Conservation (phyloP, 1,140 invertebrate species). For the Drosophila teissieri region DNA sequence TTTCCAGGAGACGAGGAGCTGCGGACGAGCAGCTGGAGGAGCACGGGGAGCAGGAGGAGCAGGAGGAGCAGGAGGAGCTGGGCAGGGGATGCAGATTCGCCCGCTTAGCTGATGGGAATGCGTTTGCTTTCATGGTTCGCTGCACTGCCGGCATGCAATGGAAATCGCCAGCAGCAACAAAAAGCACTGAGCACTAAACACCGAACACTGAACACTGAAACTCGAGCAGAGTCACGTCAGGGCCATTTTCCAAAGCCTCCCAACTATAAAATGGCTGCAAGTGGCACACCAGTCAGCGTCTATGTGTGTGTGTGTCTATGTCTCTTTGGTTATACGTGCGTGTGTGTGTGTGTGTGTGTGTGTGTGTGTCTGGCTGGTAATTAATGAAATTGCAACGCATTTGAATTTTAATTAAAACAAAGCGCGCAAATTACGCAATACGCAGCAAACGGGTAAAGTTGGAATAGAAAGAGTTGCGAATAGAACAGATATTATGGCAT, state of each 20-base stretch:
- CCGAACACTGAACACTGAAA: slow-evolving; percentile 2
- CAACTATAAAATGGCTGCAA: slow-evolving; percentile 74
- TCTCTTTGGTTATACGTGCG: neutral
- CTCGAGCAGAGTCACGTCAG: slow-evolving; percentile 61
- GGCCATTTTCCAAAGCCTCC: slow-evolving; percentile 76
- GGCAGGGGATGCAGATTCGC: neutral
- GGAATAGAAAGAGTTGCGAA: neutral
- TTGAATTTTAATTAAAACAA: slow-evolving; percentile 84
- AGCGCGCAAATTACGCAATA: slow-evolving; percentile 71
- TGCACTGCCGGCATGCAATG: slow-evolving; percentile 68
- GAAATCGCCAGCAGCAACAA: slow-evolving; percentile 49
- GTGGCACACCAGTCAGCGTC: slow-evolving; percentile 46
- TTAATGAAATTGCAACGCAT: slow-evolving; percentile 83
- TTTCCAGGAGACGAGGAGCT: neutral
- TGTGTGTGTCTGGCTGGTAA: slow-evolving; percentile 57
- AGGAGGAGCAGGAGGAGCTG: neutral
- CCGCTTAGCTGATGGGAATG: slow-evolving; percentile 72
- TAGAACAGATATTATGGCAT: neutral
- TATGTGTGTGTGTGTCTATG: slow-evolving; percentile 24
- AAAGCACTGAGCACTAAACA: neutral
- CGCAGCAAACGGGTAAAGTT: slow-evolving; percentile 12
- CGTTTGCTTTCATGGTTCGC: slow-evolving; percentile 79
- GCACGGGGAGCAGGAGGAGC: neutral
- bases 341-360: slow-evolving; percentile 10
- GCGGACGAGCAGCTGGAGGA: neutral